Conservation (phyloP, 2,888 invertebrate genomes). For the Melanostoma scalare region DNA sequence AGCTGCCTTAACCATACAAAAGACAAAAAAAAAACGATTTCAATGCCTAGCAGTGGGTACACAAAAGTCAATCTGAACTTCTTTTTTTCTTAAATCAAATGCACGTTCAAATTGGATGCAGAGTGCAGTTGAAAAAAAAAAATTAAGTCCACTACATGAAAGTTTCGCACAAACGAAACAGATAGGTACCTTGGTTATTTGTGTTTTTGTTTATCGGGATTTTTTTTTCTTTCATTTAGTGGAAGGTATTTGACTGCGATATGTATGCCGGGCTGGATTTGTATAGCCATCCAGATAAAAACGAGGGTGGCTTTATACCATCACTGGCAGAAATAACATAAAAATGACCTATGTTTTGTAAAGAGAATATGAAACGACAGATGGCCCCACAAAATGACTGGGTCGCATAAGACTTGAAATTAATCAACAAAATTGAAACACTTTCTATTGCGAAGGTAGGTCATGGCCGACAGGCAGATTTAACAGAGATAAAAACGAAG, state of each 20-base stretch:
- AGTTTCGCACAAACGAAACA: constrained; percentile 2
- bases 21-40: constrained; percentile 1
- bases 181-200: constrained; percentile 7
- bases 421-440: no score
- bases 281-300: constrained; percentile 3
- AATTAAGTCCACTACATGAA: constrained; percentile 13
- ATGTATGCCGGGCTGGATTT: constrained; percentile 43
- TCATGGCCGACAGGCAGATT: no score
- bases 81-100: constrained; percentile 17
- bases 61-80: constrained; percentile 24
- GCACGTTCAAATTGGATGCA: background rate
- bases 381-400: no score
- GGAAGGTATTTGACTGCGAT: constrained; percentile 21
- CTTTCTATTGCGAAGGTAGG: no score
- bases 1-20: background rate
- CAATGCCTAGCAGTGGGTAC: background rate
- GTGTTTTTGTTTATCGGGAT: constrained; percentile 43
- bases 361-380: no score
- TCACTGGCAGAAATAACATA: constrained; percentile 19
- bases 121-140: background rate
- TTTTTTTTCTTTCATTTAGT: background rate
- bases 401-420: no score
- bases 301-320: background rate
- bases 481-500: no score
- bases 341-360: constrained; percentile 23